Percentiles rank a stretch among this genome's conserved stretches.
Evolutionary conservation across 2,888 invertebrate genomes (phyloP).

Genomic region (Byasa hedistus): DNA sequence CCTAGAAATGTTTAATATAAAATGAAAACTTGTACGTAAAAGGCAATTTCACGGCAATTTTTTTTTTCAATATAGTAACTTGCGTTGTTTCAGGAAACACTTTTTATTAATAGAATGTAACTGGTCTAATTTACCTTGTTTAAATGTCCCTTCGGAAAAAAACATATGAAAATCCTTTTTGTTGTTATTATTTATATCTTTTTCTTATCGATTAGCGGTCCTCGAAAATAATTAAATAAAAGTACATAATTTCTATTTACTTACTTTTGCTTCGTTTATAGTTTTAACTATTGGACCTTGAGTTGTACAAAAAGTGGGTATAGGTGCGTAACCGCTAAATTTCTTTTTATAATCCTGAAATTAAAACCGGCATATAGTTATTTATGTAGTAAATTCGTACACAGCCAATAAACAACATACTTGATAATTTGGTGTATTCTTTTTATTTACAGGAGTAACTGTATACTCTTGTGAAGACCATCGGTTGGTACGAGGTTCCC

Average conservation of each 20-base stretch:
- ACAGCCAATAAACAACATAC: constrained; percentile 33
- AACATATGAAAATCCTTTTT: too few relatives aligned
- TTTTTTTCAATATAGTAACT: too few relatives aligned
- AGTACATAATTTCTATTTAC: constrained; percentile 7
- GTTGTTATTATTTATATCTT: too few relatives aligned
- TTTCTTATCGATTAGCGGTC: too few relatives aligned
- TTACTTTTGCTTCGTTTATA: constrained; percentile 62
- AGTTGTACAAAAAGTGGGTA: constrained; percentile 54
- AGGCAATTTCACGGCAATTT: too few relatives aligned
- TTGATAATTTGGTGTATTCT: constrained; percentile 37
- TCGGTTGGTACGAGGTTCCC: constrained; percentile 51
- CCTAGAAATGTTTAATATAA: constrained; percentile 40
- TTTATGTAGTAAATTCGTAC: neutral
- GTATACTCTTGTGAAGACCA: constrained; percentile 36
- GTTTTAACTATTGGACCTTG: constrained; percentile 58
- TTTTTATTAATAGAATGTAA: too few relatives aligned
- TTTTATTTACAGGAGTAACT: constrained; percentile 33
- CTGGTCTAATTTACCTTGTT: too few relatives aligned
- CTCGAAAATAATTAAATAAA: too few relatives aligned
- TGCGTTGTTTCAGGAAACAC: too few relatives aligned
- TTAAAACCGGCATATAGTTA: constrained; percentile 1
- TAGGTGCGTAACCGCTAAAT: constrained; percentile 36
- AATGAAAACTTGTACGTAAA: constrained; percentile 1
- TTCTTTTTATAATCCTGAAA: constrained; percentile 45
- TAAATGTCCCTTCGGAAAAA: too few relatives aligned